Base-by-base conservation (phyloP, 2,113 vertebrate genomes). In the Ciconia maguari region DNA sequence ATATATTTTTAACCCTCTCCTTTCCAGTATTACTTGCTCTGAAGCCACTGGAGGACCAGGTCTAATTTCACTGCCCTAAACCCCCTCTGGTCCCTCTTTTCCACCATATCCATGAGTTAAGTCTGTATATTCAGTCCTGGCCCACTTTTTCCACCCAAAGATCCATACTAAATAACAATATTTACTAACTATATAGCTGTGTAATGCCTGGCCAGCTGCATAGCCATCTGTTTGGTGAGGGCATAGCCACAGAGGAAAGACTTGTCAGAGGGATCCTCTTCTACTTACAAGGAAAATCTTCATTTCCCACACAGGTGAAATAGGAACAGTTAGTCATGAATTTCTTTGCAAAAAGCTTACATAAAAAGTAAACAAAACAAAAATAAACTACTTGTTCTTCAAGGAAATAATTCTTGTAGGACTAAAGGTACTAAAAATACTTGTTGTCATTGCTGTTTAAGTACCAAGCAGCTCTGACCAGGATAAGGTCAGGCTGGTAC, bases 1-100 rank as follows among this genome's bases (percentile, higher is more conserved):
- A 41, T 55, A 20, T 30, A 14, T 65, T 11, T 79, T 93, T 95
- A 95, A 95, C 77, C 29, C n/a, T 65, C 21, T 89, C 19, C 9
- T 82, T 64, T 38, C 81, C 42, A 9, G 2, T 34, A 8, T 48
- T 20, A 9, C 19, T 80, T 5, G 7, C 14, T 72, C 71, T 61
- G 52, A 72, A 92, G 14, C 30, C 17, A 9, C 60, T n/a, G 51
- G 36, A 74, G 2, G 4, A 60, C 7, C 29, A 30, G 48, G 16
- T 51, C 26, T 71, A 6, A 57, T 70, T 70, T 75, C 52, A 13
- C 30, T 77, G 27, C 16, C 30, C 42, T 15, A 30, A 75, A 11
- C 4, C 3, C 5, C 0, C 30, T 51, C 51, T 68, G 46, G 7
- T 10, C 7, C 24, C 16, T 82, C 16, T 36, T 0, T 69, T 75